Base-by-base conservation (phyloP, 1,140 invertebrate species). In the Drosophila teissieri region DNA sequence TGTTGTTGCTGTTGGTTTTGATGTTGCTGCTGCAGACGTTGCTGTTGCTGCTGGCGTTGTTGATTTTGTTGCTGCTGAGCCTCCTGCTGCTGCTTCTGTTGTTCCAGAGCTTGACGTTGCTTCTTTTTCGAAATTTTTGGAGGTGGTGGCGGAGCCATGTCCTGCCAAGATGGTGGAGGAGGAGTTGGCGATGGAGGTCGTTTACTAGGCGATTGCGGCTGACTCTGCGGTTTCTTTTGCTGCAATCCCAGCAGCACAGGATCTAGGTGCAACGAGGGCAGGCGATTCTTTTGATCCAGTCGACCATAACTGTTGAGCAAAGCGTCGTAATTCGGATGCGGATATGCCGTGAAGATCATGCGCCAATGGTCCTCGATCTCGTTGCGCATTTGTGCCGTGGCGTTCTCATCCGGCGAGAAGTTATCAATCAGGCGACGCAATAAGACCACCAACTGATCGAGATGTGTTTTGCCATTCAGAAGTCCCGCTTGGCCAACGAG, bases 401-500 rank as follows among this genome's bases (percentile, higher is more conserved):
- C 88, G 42, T 72, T 91, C 2, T 81, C 91, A 67, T 93, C 92
- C 2, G 63, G 61, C 17, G 93, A 83, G 53, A 86, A 91, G 14
- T 85, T 91, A 15, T 92, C 92, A 0, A 91, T 78, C 2, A 94
- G 76, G 45, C 92, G 92, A 31, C 92, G 89, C 22, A 93, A 86
- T 27, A 93, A 77, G 2, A 78, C 52, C 42, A 93, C 56, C 22
- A 94, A 69, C 65, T 93, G 91, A n/a, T 79, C 92, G 17, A 94
- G 64, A 78, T 94, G 93, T 48, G 85, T 84, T 5, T 79, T 80
- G n/a, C 94, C 94, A 70, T 93, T 93, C 2, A 89, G 78, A 11
- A 94, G 91, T 3, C 93, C 94, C 2, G 93, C 93, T 80, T 94
- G 93, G 0, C 94, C 94, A 4, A 94, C 69, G 3, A 94, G 69